Percentiles rank a stretch among this genome's conserved stretches.
These are phyloP conservation scores for Enteromius unitaeniatus DNA, from an alignment of 2,797 vertebrate genomes.

Conservation along the genomic window DNA sequence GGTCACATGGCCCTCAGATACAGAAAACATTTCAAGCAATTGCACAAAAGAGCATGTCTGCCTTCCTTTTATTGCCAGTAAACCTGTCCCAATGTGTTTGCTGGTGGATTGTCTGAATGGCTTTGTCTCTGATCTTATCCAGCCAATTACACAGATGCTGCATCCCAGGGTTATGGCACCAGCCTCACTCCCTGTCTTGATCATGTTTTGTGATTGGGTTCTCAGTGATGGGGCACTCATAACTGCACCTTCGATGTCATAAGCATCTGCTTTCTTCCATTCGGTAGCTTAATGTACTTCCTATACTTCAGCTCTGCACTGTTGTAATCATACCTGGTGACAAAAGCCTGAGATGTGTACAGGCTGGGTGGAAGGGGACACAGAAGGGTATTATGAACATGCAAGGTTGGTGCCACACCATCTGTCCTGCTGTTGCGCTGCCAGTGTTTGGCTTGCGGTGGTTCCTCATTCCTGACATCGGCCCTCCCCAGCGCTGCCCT, in stretches of 20 bases:
- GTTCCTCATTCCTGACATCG: slow-evolving; percentile 13
- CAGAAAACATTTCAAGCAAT: neutral
- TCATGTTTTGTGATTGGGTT: slow-evolving; percentile 70
- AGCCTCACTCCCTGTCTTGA: slow-evolving; percentile 53
- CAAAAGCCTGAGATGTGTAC: slow-evolving; percentile 29
- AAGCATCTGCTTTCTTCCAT: slow-evolving; percentile 67
- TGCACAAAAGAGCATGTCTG: neutral
- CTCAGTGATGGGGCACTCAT: slow-evolving; percentile 67
- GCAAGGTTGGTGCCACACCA: slow-evolving; percentile 15
- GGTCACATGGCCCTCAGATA: slow-evolving; percentile 5
- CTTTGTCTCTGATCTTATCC: slow-evolving; percentile 68
- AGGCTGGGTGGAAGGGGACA: slow-evolving; percentile 6
- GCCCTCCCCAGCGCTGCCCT: slow-evolving; percentile 28
- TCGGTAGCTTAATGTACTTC: neutral
- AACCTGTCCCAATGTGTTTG: slow-evolving; percentile 22
- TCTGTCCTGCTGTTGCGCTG: slow-evolving; percentile 41
- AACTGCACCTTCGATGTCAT: slow-evolving; percentile 73
- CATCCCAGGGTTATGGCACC: slow-evolving; percentile 56
- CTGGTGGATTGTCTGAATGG: slow-evolving; percentile 26
- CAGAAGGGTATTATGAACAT: slow-evolving; percentile 9
- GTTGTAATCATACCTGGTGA: slow-evolving; percentile 27
- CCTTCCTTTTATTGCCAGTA: slow-evolving; percentile 11
- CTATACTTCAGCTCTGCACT: slow-evolving; percentile 34
- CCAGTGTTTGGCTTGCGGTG: slow-evolving; percentile 19
- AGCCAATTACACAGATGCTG: slow-evolving; percentile 74